Percentiles rank a stretch among this genome's conserved stretches.
These are phyloP conservation scores for Oreochromis aureus DNA, from an alignment of 2,113 vertebrate genomes.

Conservation along the genomic window DNA sequence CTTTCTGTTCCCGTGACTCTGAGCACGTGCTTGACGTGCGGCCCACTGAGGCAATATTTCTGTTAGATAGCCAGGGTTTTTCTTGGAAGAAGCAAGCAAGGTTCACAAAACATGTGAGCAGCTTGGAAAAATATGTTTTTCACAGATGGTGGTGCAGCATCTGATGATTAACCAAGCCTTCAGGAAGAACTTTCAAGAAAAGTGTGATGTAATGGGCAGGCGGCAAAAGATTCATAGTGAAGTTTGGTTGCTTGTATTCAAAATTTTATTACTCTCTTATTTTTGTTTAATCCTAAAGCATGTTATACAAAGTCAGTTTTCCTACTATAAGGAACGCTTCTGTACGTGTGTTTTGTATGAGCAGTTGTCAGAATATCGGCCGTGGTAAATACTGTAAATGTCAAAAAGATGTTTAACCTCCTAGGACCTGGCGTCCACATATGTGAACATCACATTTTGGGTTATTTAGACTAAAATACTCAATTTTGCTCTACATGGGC, in stretches of 20 bases:
- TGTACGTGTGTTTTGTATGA: not conserved
- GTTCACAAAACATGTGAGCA: constrained; percentile 44
- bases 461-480: too few relatives aligned
- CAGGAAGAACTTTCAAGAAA: not conserved
- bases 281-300: not conserved
- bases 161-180: not conserved
- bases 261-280: not conserved
- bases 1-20: constrained; percentile 16
- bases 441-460: too few relatives aligned
- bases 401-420: not conserved
- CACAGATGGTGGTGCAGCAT: not conserved
- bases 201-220: not conserved
- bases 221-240: not conserved
- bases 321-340: not conserved
- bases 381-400: not conserved
- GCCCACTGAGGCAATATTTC: constrained; percentile 38
- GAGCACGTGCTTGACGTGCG: not conserved
- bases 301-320: not conserved
- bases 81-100: constrained; percentile 26
- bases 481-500: too few relatives aligned
- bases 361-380: not conserved
- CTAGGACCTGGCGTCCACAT: too few relatives aligned
- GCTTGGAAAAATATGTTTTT: constrained; percentile 29
- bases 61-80: constrained; percentile 41
- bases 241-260: not conserved